phyloP scores from a whole-genome alignment of 1,140 invertebrate species.

The Steinernema khuongi region DNA sequence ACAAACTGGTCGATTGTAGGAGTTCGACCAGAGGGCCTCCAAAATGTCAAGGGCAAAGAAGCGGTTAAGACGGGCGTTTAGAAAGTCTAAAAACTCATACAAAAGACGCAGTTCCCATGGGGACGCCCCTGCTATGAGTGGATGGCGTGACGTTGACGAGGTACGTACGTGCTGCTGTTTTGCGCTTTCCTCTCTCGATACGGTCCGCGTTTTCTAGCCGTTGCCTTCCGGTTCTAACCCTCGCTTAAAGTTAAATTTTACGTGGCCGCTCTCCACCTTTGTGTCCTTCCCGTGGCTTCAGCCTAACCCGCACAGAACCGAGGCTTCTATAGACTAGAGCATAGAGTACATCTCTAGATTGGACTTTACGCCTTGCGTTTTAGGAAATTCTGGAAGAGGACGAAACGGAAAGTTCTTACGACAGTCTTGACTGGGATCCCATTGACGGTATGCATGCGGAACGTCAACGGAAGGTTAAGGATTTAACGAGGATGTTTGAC shows the following conservation, averaged over 20 bases:
- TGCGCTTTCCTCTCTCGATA: neutral
- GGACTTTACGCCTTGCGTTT: neutral
- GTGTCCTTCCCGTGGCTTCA: too few relatives aligned
- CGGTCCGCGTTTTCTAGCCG: neutral
- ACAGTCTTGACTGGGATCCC: constrained; percentile 40
- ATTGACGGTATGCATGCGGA: constrained; percentile 44
- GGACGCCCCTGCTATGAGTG: constrained; percentile 33
- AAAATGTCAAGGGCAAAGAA: constrained; percentile 40
- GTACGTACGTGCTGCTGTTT: neutral
- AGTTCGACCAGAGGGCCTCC: neutral
- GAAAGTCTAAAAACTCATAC: neutral
- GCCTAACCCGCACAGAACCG: neutral
- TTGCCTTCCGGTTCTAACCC: neutral
- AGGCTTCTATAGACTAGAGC: neutral
- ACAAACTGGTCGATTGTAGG: neutral
- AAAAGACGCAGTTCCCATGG: constrained; percentile 17
- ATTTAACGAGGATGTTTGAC: constrained; percentile 37
- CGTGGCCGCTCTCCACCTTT: too few relatives aligned
- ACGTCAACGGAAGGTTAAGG: constrained; percentile 33
- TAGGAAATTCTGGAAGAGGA: constrained; percentile 25
- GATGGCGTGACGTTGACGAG: constrained; percentile 17
- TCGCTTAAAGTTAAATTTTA: too few relatives aligned
- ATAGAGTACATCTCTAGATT: neutral
- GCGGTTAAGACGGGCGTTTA: constrained; percentile 37
- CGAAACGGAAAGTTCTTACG: constrained; percentile 36